Conservation (phyloP, 2,113 vertebrate species). For the Cnemophilus loriae region DNA sequence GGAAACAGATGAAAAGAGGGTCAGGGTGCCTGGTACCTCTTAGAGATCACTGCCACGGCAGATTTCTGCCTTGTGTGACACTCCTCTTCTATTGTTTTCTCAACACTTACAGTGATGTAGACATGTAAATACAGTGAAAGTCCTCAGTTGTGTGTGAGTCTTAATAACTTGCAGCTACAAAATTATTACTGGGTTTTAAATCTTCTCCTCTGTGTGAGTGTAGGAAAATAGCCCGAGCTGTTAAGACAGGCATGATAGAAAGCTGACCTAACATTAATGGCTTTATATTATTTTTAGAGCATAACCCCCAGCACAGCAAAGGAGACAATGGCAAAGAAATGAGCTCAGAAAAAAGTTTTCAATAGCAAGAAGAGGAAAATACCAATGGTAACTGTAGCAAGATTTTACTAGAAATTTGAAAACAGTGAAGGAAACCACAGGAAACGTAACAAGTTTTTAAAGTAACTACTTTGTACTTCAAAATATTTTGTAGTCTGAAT, state of each 20-base stretch:
- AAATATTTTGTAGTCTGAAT: not conserved
- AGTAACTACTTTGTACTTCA: not conserved
- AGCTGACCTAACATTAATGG: not conserved
- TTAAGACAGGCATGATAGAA: not conserved
- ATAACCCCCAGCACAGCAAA: not conserved
- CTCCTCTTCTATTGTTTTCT: not conserved
- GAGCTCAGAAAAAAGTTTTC: not conserved
- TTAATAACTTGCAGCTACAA: not conserved
- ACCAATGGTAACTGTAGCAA: not conserved
- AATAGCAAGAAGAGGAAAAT: not conserved
- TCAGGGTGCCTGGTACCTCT: not conserved
- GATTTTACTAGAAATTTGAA: not conserved
- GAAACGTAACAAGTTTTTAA: not conserved
- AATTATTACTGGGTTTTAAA: not conserved
- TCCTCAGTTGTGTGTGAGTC: not conserved
- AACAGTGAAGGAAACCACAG: not conserved
- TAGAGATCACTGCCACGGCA: fast-evolving
- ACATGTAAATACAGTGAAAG: not conserved
- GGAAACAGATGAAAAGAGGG: fast-evolving
- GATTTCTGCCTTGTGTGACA: not conserved
- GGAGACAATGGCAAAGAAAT: not conserved
- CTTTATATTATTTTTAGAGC: not conserved
- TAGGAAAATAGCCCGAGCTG: not conserved
- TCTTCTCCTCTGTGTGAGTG: not conserved
- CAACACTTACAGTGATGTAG: not conserved